Base-by-base conservation (phyloP, 2,797 vertebrate genomes). In the Choloepus didactylus region DNA sequence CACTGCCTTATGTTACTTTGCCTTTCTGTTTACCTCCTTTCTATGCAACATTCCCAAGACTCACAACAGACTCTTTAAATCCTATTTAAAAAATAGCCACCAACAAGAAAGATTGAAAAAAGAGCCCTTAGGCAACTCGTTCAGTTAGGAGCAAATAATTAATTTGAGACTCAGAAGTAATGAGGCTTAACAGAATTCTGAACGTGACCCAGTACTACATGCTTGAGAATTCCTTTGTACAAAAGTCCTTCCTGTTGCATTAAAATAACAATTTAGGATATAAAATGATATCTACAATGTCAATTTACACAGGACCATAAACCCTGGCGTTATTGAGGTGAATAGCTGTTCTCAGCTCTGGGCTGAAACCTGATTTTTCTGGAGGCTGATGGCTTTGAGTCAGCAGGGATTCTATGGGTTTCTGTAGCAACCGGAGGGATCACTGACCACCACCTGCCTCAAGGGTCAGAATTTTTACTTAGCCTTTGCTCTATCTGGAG, bases 21-120 rank as follows among this genome's bases (percentile, higher is more conserved):
- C 44, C 86, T 95, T 95, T 93, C 87, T 93, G 88, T 96, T 94
- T 95, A 90, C 85, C 86, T 95, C 89, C 93, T 91, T 94, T 97
- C 91, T 96, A 27, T 79, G 56, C 44, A 87, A 67, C 46, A 51
- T 84, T 95, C 83, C 46, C 95, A 94, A 96, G 69, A 92, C 83
- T 93, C 21, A 21, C 56, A 56, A 56, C 21, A 89, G 72, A 79
- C 44, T 93, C 88, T 95, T 91, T 87, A 85, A 95, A 94, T 49
- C 80, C 94, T 62, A 70, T 95, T 93, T 18, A 83, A 94, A 73
- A 96, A 96, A 89, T 64, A 92, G 49, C 12, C 88, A 95, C 66
- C 87, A 94, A 86, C 69, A 84, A 95, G 31, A 94, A 94, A 88
- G 56, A 79, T 79, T 25, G 3, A 29, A 66, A 49, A 51, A 35